Conservation (phyloP, 2,888 invertebrate genomes). For the Agrilus cyanescens region DNA sequence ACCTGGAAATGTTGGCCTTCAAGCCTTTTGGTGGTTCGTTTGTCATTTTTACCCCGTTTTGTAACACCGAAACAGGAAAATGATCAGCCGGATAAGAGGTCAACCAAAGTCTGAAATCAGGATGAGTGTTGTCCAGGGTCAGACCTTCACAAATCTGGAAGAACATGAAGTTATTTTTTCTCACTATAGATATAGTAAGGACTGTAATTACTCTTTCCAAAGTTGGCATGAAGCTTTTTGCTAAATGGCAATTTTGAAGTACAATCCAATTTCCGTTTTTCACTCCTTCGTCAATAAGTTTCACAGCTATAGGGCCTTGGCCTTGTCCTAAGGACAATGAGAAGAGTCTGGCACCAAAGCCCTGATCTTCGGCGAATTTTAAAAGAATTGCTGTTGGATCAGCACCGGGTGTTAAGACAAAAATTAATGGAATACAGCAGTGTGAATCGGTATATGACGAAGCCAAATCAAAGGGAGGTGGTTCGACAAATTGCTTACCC, state of each 20-base stretch:
- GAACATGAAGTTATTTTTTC: neutral
- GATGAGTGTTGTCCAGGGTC: constrained; percentile 68
- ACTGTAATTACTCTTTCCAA: constrained; percentile 66
- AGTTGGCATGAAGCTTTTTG: constrained; percentile 88
- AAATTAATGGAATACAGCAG: constrained; percentile 78
- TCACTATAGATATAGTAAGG: too few species aligned
- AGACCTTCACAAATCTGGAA: constrained; percentile 71
- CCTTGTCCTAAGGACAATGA: constrained; percentile 88
- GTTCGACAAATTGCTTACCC: constrained; percentile 72
- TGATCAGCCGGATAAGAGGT: constrained; percentile 86
- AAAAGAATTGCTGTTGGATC: constrained; percentile 84
- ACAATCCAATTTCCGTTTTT: constrained; percentile 86
- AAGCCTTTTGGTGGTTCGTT: constrained; percentile 90
- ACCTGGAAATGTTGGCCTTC: constrained; percentile 73
- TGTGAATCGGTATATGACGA: constrained; percentile 80
- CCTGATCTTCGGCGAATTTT: constrained; percentile 88
- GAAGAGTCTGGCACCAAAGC: constrained; percentile 63
- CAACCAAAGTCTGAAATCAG: constrained; percentile 87
- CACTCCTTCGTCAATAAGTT: constrained; percentile 73
- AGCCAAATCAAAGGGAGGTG: constrained; percentile 78
- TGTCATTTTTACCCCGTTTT: constrained; percentile 93
- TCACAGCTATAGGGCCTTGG: constrained; percentile 81
- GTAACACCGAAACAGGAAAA: constrained; percentile 84
- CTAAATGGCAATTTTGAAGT: constrained; percentile 90
- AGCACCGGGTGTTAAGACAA: constrained; percentile 84